phyloP scores from a whole-genome alignment of 2,113 vertebrate species.

The Herpailurus yagouaroundi region DNA sequence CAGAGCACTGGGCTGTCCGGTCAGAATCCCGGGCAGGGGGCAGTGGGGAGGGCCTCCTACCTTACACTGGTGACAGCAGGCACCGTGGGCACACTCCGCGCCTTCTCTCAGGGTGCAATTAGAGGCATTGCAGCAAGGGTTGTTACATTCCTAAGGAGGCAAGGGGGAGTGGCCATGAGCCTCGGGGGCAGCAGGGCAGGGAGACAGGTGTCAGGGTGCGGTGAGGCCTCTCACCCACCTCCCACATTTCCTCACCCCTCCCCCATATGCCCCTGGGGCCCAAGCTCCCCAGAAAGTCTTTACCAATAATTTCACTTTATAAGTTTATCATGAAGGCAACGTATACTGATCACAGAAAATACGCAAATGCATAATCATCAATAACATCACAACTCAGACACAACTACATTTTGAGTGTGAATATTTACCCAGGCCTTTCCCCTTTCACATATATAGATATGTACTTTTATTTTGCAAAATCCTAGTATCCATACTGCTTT shows the following conservation, averaged over 20 bases:
- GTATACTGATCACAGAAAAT: not conserved
- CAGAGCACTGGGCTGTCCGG: not conserved
- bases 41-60: constrained; percentile 76
- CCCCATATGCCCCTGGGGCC: not conserved
- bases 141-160: constrained; percentile 92
- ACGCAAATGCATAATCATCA: not conserved
- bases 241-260: too few species aligned
- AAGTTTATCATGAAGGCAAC: not conserved
- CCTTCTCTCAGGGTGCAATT: constrained; percentile 94
- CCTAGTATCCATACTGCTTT: not conserved
- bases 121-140: constrained; percentile 94
- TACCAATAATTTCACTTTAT: not conserved
- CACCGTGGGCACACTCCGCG: constrained; percentile 95
- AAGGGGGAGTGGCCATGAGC: not conserved
- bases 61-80: constrained; percentile 97
- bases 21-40: not conserved
- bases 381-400: not conserved
- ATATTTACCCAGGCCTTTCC: not conserved
- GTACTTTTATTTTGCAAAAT: not conserved
- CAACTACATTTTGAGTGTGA: not conserved
- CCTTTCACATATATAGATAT: not conserved
- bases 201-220: not conserved
- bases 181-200: not conserved
- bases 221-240: not conserved
- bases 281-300: not conserved